These are phyloP conservation scores for Poecilobothrus nobilitatus DNA, from an alignment of 2,888 invertebrate genomes.

Conservation along the genomic window DNA sequence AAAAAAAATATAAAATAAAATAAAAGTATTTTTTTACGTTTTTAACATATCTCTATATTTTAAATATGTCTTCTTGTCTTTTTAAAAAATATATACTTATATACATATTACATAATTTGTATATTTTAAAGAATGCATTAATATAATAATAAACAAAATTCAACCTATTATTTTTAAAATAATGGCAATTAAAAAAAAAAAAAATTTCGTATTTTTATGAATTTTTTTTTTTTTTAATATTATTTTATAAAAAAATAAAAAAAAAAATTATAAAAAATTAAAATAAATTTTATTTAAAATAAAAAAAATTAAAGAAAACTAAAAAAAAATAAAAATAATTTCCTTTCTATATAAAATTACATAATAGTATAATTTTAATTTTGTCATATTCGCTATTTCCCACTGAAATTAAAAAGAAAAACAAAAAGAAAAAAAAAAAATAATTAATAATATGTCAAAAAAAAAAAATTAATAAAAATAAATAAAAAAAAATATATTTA, in stretches of 20 bases:
- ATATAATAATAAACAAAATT: conserved; percentile 13
- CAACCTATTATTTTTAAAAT: conserved; percentile 25
- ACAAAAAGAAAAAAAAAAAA: conserved; percentile 8
- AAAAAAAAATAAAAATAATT: not conserved
- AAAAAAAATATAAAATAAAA: too few relatives aligned
- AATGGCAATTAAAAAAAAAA: conserved; percentile 36
- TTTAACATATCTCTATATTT: too few relatives aligned
- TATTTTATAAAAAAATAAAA: conserved; percentile 11
- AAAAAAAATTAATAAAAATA: not conserved
- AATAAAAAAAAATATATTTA: not conserved
- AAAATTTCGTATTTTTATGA: conserved; percentile 17
- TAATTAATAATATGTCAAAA: conserved; percentile 12
- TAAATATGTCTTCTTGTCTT: not conserved
- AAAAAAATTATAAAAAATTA: too few relatives aligned
- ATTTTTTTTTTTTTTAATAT: conserved; percentile 11
- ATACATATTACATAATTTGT: too few relatives aligned
- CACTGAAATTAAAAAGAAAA: conserved; percentile 20
- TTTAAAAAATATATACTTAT: conserved; percentile 10
- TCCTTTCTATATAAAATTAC: not conserved
- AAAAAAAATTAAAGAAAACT: not conserved
- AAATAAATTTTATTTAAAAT: not conserved
- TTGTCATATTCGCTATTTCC: conserved; percentile 14
- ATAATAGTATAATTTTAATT: not conserved
- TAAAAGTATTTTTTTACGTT: too few relatives aligned
- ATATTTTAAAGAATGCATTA: too few relatives aligned